These are phyloP conservation scores for Pomacea maculata DNA, from an alignment of 1,140 invertebrate species.

Conservation along the genomic window DNA sequence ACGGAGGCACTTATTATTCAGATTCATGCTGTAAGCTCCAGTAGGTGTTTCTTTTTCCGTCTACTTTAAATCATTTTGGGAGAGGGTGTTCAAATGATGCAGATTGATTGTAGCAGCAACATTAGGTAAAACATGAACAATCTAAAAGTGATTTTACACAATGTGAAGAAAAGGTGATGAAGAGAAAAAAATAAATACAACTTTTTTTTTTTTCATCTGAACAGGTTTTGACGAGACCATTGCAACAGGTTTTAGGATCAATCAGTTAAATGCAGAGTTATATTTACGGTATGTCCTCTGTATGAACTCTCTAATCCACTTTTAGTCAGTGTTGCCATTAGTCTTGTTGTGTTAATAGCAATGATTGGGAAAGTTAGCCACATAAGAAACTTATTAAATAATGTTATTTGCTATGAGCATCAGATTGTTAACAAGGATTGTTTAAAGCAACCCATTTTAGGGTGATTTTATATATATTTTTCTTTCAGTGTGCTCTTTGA, in stretches of 20 bases:
- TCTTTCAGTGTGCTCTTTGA: constrained; percentile 25
- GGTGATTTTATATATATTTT: too few relatives aligned
- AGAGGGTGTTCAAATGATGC: neutral
- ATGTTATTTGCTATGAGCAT: too few relatives aligned
- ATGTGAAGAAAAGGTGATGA: neutral
- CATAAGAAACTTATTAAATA: too few relatives aligned
- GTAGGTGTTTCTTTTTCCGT: neutral
- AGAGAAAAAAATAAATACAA: neutral
- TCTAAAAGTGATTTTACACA: too few relatives aligned
- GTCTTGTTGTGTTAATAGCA: too few relatives aligned
- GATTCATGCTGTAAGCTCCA: neutral
- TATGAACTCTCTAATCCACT: too few relatives aligned
- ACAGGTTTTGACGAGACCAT: constrained; percentile 6
- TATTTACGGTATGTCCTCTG: constrained; percentile 28
- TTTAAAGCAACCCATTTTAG: too few relatives aligned
- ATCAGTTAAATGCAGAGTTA: constrained; percentile 34
- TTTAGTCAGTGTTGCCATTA: too few relatives aligned
- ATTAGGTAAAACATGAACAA: too few relatives aligned
- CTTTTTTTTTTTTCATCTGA: neutral
- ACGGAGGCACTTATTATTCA: neutral
- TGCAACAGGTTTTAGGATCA: constrained; percentile 29
- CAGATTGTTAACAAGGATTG: too few relatives aligned
- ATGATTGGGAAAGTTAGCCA: neutral
- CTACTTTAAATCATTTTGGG: neutral
- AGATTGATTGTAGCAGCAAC: too few relatives aligned